Conservation (phyloP, 1,140 invertebrate genomes). For the Caenorhabditis latens region DNA sequence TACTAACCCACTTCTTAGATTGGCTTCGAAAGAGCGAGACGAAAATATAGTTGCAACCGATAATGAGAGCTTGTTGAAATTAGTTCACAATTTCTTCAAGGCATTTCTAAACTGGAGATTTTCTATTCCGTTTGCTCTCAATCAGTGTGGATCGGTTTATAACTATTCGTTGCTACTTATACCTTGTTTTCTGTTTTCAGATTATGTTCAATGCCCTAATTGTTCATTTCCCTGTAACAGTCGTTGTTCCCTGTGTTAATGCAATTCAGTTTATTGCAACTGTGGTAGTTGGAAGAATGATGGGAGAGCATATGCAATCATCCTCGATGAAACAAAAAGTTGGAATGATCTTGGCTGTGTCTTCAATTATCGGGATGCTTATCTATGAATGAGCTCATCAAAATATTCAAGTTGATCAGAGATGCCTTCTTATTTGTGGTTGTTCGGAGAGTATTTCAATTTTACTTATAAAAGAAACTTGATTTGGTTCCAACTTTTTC, state of each 20-base stretch:
- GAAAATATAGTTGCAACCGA: background rate
- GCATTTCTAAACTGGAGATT: conserved; percentile 39
- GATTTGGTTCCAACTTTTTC: no score
- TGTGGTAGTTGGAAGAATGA: background rate
- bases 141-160: conserved; percentile 31
- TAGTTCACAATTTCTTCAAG: background rate
- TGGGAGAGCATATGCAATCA: background rate
- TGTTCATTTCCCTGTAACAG: conserved; percentile 6
- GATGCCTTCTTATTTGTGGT: no score
- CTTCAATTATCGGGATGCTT: conserved; percentile 32
- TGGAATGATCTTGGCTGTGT: background rate
- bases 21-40: background rate
- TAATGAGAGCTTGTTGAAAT: background rate
- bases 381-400: background rate
- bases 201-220: conserved; percentile 14
- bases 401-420: no score
- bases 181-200: background rate
- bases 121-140: background rate
- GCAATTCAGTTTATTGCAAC: conserved; percentile 27
- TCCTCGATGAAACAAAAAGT: background rate
- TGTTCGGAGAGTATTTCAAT: no score
- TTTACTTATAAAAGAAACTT: no score
- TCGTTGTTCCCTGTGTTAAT: conserved; percentile 26
- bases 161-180: no score
- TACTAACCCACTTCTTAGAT: conserved; percentile 26